Percentiles rank a stretch among this genome's conserved stretches.
Conservation (phyloP, 2,113 vertebrate genomes). For the Lichenostomus cassidix region DNA sequence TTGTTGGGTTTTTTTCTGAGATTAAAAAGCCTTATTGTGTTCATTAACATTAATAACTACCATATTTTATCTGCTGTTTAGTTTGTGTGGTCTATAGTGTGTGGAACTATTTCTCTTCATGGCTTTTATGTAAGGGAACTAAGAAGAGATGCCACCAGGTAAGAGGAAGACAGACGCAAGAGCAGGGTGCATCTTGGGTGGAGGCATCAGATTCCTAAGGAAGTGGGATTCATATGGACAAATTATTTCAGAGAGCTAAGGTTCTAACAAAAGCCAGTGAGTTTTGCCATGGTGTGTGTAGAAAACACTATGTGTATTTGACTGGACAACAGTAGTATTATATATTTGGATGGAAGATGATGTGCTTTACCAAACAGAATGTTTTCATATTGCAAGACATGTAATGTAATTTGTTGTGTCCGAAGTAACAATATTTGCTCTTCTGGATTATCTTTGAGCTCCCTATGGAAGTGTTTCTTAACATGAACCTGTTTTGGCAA, state of each 20-base stretch:
- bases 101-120: neutral
- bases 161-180: neutral
- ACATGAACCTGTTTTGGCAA: neutral
- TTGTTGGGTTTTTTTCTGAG: fast-evolving
- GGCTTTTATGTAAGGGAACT: neutral
- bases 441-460: neutral
- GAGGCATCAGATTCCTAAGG: neutral
- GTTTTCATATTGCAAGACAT: neutral
- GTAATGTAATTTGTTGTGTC: neutral
- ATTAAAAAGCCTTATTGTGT: neutral
- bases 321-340: neutral
- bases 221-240: neutral
- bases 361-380: neutral
- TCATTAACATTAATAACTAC: neutral
- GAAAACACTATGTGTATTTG: neutral
- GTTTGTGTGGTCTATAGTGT: neutral
- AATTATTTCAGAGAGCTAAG: neutral
- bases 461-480: neutral
- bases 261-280: neutral
- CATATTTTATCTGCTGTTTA: neutral
- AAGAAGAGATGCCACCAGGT: neutral
- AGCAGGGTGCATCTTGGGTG: neutral
- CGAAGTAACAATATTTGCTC: neutral
- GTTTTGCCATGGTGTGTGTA: neutral
- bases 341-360: neutral